Evolutionary conservation across 2,797 vertebrate genomes (phyloP).

Genomic region (Coluber constrictor): DNA sequence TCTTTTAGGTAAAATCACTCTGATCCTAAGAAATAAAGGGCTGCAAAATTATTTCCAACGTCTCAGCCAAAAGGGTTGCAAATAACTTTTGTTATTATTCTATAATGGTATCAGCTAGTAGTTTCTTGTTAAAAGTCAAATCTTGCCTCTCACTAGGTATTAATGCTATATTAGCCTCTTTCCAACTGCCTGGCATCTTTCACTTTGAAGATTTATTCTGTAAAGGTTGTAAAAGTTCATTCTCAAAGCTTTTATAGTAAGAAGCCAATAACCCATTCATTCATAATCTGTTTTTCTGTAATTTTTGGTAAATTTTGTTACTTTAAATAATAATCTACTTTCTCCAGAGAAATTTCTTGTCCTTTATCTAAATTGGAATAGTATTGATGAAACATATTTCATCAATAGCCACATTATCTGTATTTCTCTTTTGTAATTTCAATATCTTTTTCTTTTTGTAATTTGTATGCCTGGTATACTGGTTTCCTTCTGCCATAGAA

Average conservation of each 20-base stretch:
- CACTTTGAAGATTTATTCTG: background rate
- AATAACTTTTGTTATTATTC: background rate
- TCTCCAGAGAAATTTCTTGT: background rate
- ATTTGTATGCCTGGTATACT: background rate
- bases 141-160: background rate
- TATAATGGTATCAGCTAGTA: background rate
- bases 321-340: background rate
- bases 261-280: background rate
- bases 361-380: background rate
- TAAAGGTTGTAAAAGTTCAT: background rate
- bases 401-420: background rate
- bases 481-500: background rate
- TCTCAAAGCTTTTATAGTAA: background rate
- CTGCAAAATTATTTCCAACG: background rate
- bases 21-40: background rate
- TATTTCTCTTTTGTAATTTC: background rate
- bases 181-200: background rate
- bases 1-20: background rate
- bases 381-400: background rate
- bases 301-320: background rate
- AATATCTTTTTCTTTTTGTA: background rate
- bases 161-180: background rate
- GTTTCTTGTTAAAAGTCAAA: background rate
- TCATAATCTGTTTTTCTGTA: background rate
- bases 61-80: background rate